phyloP scores from a whole-genome alignment of 2,888 invertebrate species.

The Incurvaria masculella region DNA sequence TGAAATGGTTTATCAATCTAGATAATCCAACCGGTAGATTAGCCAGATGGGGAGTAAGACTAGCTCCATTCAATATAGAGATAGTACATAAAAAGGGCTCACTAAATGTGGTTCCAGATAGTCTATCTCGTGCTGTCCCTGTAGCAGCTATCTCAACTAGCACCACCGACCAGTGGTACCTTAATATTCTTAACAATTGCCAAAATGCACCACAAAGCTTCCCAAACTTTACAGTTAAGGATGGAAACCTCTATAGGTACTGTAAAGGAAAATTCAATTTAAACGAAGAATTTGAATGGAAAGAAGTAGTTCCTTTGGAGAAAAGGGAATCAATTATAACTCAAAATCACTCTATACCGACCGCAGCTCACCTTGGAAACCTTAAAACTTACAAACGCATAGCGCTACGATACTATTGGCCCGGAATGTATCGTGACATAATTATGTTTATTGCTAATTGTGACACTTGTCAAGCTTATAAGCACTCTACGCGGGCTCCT shows the following conservation, averaged over 20 bases:
- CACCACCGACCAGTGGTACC: neutral
- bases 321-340: neutral
- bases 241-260: neutral
- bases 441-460: neutral
- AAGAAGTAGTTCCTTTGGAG: neutral
- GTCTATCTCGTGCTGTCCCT: neutral
- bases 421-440: neutral
- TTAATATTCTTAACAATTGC: neutral
- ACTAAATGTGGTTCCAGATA: neutral
- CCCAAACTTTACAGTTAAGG: neutral
- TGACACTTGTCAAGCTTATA: neutral
- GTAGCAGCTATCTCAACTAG: neutral
- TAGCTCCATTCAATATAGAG: constrained; percentile 8
- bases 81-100: constrained; percentile 6
- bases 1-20: constrained; percentile 11
- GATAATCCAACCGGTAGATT: constrained; percentile 11
- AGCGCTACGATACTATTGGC: neutral
- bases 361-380: neutral
- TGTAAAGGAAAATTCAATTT: neutral
- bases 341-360: neutral
- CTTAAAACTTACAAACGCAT: neutral
- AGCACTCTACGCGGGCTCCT: neutral
- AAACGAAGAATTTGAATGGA: neutral
- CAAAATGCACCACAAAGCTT: neutral
- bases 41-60: constrained; percentile 12